Base-by-base conservation (phyloP, 2,113 vertebrate species). In the Macquaria ambigua region DNA sequence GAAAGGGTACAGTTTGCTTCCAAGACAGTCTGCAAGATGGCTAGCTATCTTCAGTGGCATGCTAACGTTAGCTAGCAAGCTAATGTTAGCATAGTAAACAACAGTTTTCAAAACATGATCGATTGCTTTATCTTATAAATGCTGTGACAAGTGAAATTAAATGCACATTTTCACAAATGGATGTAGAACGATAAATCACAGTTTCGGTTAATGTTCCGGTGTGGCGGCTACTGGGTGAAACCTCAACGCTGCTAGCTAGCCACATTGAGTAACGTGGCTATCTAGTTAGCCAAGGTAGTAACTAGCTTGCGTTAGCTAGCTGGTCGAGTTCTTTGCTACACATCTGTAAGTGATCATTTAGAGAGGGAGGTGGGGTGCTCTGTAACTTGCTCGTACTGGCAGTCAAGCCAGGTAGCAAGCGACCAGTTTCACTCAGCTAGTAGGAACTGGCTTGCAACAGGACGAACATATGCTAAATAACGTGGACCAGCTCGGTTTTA, bases 311-410 rank as follows among this genome's bases (percentile, higher is more conserved):
- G 72, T 75, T 90, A 90, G 90, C 89, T 86, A 82, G 82, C 87
- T 90, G 89, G 84, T 90, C 69, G 55, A 78, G 39, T 83, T 79
- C 76, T 82, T 55, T 81, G 88, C 86, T 74, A 31, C 93, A 95
- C 95, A 96, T 96, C 95, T 96, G 96, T 93, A 94, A 95, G 93
- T 93, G 92, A 95, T 95, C 93, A 95, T 89, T 85, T 23, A 74
- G 79, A 78, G 61, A 92, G 84, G 83, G 82, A 87, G 75, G 62
- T 31, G 84, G 81, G 88, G 85, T 89, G 72, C 86, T 77, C 64
- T 79, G 64, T 83, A 83, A 82, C 83, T 81, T 89, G 77, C 79
- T 83, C 86, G 66, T 71, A 64, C 87, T 86, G 92, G 63, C 84
- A 58, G 41, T 81, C 71, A 67, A 62, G 81, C 71, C 83, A 84